phyloP scores from a whole-genome alignment of 2,888 invertebrate genomes.

The Hermodice carunculata region DNA sequence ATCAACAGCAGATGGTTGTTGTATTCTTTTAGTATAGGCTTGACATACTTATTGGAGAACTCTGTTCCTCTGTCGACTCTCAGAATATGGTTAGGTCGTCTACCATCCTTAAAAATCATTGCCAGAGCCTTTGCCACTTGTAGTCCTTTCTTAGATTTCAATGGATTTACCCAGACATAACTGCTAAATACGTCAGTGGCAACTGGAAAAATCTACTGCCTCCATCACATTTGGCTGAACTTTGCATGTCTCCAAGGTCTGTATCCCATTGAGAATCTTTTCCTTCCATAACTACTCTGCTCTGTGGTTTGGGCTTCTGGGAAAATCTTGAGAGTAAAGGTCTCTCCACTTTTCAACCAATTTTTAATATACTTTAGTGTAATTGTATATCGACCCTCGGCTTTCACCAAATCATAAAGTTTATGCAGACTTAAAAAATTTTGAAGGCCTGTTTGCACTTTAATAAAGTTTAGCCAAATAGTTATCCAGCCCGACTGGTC shows the following conservation, averaged over 20 bases:
- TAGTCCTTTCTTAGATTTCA: not conserved
- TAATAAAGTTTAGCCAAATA: too few species aligned
- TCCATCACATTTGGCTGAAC: not conserved
- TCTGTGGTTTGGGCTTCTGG: too few species aligned
- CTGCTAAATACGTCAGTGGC: constrained; percentile 2
- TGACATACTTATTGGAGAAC: not conserved
- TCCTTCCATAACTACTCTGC: not conserved
- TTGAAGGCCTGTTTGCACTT: too few species aligned
- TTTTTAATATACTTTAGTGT: too few species aligned
- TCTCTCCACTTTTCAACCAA: too few species aligned
- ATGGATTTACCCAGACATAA: constrained; percentile 5
- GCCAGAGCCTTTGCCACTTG: constrained; percentile 3
- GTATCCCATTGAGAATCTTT: constrained; percentile 4
- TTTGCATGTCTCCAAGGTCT: not conserved
- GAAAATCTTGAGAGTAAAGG: too few species aligned
- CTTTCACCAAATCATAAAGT: too few species aligned
- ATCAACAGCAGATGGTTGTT: not conserved
- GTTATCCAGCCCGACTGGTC: too few species aligned
- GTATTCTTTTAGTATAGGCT: not conserved
- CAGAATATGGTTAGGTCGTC: not conserved
- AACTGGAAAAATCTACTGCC: constrained; percentile 2
- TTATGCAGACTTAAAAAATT: too few species aligned
- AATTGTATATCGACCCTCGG: too few species aligned
- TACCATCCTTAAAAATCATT: constrained; percentile 2
- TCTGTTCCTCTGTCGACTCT: constrained; percentile 1